Conservation (phyloP, 23 tunicate species). For the Styela clava region DNA sequence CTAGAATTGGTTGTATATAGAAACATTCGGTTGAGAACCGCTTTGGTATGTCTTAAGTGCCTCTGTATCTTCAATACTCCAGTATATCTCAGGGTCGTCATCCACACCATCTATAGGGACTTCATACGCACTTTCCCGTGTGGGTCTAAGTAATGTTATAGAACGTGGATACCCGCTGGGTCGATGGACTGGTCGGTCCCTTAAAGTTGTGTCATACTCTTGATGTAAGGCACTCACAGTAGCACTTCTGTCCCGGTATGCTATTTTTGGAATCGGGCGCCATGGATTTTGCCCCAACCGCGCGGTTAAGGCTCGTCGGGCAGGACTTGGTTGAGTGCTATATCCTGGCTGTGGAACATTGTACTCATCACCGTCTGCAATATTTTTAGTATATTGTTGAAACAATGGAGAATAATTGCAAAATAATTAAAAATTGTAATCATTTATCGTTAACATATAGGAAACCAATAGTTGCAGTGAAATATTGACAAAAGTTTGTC, state of each 20-base stretch:
- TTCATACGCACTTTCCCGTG: neutral
- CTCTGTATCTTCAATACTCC: slow-evolving; percentile 13
- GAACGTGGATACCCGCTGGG: neutral
- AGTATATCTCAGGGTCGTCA: neutral
- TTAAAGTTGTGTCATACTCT: neutral
- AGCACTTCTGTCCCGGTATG: slow-evolving; percentile 4
- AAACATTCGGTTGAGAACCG: neutral
- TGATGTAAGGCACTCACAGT: neutral
- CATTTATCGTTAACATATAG: too few species aligned
- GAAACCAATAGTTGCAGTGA: too few species aligned
- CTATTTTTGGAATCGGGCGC: slow-evolving; percentile 1
- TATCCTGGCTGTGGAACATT: neutral
- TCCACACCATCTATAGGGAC: neutral
- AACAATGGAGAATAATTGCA: neutral
- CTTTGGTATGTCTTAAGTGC: neutral
- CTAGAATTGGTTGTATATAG: neutral
- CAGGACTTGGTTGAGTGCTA: neutral
- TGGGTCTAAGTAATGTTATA: neutral
- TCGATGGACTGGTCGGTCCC: neutral
- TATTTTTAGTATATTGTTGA: neutral
- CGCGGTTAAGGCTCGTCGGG: neutral
- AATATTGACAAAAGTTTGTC: too few species aligned
- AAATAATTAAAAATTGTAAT: too few species aligned
- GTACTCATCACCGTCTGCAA: neutral
- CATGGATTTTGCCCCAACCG: neutral